Conservation (phyloP, 2,888 invertebrate species). For the Toxonevra muliebris region DNA sequence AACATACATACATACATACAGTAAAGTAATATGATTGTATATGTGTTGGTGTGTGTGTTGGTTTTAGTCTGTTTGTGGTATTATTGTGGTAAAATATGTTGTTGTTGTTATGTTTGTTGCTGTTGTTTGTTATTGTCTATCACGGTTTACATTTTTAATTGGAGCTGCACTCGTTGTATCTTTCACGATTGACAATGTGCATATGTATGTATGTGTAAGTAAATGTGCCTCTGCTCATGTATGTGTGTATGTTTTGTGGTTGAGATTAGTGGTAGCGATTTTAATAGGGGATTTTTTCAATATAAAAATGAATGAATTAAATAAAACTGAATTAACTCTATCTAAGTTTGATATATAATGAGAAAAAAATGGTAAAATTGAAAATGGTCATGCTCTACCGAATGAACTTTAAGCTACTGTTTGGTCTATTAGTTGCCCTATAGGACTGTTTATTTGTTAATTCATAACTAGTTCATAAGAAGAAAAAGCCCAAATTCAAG, state of each 20-base stretch:
- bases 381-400: no score
- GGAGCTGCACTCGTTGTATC: conserved; percentile 45
- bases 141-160: conserved; percentile 43
- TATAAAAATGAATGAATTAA: neutral
- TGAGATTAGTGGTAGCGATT: conserved; percentile 14
- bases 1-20: neutral
- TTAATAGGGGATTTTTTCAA: neutral
- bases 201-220: conserved; percentile 16
- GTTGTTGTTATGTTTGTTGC: conserved; percentile 13
- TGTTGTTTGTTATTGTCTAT: conserved; percentile 23
- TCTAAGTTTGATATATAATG: neutral
- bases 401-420: no score
- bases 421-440: no score
- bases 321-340: no score
- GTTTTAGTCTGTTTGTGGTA: neutral
- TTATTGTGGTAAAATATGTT: neutral
- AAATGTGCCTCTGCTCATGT: conserved; percentile 21
- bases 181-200: neutral
- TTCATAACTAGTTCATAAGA: no score
- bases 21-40: conserved; percentile 16
- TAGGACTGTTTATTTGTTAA: no score
- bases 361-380: no score
- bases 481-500: no score
- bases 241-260: conserved; percentile 22
- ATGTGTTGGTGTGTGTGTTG: conserved; percentile 18